These are phyloP conservation scores for Eolophus roseicapilla DNA, from an alignment of 2,113 vertebrate genomes.

Conservation along the genomic window DNA sequence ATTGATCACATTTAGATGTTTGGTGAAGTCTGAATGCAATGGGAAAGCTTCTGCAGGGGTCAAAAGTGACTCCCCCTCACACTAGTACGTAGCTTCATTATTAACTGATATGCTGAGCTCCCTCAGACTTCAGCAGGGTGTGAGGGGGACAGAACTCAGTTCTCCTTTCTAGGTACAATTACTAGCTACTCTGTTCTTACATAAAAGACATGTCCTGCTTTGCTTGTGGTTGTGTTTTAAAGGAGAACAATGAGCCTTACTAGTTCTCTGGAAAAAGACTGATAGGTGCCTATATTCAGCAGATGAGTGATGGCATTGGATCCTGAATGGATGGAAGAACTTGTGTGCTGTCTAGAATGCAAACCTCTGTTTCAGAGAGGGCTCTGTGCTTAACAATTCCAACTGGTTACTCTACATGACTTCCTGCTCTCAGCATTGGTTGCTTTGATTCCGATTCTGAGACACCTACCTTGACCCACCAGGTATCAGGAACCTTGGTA, in stretches of 20 bases:
- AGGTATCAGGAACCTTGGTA: background rate
- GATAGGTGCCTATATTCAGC: background rate
- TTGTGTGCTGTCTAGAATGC: background rate
- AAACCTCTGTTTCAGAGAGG: background rate
- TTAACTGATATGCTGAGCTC: background rate
- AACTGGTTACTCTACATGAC: background rate
- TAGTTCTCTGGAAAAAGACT: background rate
- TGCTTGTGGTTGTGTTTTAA: background rate
- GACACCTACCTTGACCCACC: background rate
- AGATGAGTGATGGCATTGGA: background rate
- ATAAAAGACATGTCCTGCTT: background rate
- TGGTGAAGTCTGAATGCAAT: background rate
- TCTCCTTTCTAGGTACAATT: background rate
- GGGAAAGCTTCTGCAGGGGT: background rate
- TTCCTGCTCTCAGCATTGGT: background rate
- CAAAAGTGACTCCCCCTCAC: background rate
- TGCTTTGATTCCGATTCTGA: background rate
- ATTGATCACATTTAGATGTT: constrained; percentile 21
- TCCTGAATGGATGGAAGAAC: background rate
- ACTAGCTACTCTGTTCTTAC: background rate
- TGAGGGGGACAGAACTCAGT: background rate
- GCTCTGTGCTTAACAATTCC: background rate
- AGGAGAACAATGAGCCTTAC: background rate
- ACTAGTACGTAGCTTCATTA: background rate
- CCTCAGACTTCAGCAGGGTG: background rate